A percentile compares a stretch with the other conserved stretches of the same genome.
These are phyloP conservation scores for Mohoua ochrocephala DNA, from an alignment of 2,113 vertebrate species.

Conservation along the genomic window DNA sequence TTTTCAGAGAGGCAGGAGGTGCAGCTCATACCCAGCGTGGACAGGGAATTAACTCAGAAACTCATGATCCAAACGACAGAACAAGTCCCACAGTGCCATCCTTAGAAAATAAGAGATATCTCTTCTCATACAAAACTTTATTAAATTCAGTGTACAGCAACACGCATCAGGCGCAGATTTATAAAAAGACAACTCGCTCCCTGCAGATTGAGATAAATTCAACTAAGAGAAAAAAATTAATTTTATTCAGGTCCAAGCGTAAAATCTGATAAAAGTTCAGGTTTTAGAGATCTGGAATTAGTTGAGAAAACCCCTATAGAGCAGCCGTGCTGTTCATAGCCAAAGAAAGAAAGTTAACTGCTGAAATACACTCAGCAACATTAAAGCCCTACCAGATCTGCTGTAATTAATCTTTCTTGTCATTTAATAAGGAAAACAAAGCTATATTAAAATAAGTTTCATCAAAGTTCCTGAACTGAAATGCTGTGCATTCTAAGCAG, in stretches of 20 bases:
- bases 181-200: neutral
- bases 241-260: neutral
- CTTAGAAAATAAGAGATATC: neutral
- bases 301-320: neutral
- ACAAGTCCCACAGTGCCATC: neutral
- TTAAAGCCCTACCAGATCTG: conserved; percentile 6
- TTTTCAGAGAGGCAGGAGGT: neutral
- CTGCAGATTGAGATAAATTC: neutral
- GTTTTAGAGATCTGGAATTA: neutral
- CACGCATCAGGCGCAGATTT: neutral
- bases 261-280: conserved; percentile 12
- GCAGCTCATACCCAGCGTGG: neutral
- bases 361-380: conserved; percentile 2
- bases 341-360: neutral
- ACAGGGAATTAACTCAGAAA: neutral
- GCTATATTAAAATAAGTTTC: conserved; percentile 49
- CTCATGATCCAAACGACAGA: neutral
- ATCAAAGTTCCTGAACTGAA: conserved; percentile 51
- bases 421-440: conserved; percentile 45
- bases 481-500: conserved; percentile 23
- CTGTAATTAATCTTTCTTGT: conserved; percentile 40
- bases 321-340: neutral
- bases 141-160: neutral
- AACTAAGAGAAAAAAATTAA: neutral
- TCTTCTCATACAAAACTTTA: neutral